Conservation (phyloP, 1,140 invertebrate species). For the Sinella curviseta region DNA sequence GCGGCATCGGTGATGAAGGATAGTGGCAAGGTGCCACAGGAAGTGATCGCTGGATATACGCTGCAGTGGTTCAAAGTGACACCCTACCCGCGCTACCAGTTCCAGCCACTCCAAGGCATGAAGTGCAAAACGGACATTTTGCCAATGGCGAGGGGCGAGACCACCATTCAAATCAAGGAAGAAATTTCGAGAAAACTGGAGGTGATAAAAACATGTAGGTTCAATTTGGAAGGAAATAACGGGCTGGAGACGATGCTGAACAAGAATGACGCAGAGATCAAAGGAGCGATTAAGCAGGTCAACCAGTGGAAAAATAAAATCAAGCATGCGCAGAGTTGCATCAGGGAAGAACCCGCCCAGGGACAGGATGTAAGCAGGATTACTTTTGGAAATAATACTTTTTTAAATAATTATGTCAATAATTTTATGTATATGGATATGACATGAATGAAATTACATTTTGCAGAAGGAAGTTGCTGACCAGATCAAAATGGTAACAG, state of each 20-base stretch:
- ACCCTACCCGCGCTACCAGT: not conserved
- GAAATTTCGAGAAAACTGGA: not conserved
- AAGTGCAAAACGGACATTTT: not conserved
- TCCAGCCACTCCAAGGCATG: not conserved
- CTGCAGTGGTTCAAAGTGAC: conserved; percentile 6
- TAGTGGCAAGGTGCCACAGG: not conserved
- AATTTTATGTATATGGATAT: too few species aligned
- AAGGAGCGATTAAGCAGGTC: not conserved
- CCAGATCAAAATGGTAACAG: not conserved
- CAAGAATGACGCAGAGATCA: not conserved
- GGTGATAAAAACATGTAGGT: not conserved
- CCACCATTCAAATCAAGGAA: not conserved
- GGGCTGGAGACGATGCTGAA: not conserved
- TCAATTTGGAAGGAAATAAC: not conserved
- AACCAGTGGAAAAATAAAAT: not conserved
- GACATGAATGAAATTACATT: not conserved
- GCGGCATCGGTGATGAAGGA: not conserved
- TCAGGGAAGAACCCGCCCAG: not conserved
- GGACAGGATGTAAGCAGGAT: too few species aligned
- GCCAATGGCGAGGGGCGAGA: not conserved
- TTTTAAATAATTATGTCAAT: too few species aligned
- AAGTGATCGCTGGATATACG: not conserved
- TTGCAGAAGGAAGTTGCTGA: not conserved
- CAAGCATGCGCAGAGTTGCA: not conserved
- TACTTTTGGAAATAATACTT: too few species aligned